These are phyloP conservation scores for Oscheius sp. DNA, from an alignment of 2,888 invertebrate species.

Conservation along the genomic window DNA sequence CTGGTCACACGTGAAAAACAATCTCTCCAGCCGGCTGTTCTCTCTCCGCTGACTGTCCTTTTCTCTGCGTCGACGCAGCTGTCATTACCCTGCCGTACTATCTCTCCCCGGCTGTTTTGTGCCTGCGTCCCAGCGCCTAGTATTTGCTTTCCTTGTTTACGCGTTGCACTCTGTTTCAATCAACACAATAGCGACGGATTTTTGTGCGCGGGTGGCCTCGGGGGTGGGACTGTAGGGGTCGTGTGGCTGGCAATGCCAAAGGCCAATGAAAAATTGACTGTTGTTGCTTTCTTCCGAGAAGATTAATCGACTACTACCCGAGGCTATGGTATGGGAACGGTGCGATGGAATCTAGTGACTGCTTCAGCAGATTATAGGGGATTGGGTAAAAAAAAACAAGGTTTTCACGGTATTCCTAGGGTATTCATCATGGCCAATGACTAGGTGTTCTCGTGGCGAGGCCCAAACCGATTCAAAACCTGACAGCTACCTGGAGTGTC, in stretches of 20 bases:
- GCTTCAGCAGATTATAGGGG: no score
- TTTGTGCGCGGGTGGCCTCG: slow-evolving; percentile 27
- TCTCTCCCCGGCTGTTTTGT: slow-evolving; percentile 4
- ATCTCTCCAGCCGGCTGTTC: slow-evolving; percentile 41
- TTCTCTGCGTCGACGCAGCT: slow-evolving; percentile 13
- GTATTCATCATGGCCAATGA: no score
- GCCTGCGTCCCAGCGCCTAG: slow-evolving; percentile 27
- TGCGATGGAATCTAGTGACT: no score
- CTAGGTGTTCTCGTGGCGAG: no score
- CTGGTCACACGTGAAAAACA: slow-evolving; percentile 43
- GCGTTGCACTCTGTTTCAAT: slow-evolving; percentile 44
- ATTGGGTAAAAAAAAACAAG: neutral
- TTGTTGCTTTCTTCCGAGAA: neutral
- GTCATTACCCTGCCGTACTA: no score
- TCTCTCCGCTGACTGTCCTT: slow-evolving; percentile 30
- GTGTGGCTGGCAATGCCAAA: neutral
- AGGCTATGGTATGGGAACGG: no score
- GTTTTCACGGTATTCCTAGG: no score
- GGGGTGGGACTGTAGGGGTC: neutral
- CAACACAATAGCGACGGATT: slow-evolving; percentile 40
- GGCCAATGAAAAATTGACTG: slow-evolving; percentile 22
- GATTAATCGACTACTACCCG: neutral
- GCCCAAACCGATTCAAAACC: no score
- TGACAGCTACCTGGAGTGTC: no score
- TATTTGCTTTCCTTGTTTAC: slow-evolving; percentile 42